Evolutionary conservation across 2,888 invertebrate genomes (phyloP), one percentile per base, ranked within the genome.

Genomic region (Eupithecia subfuscata): DNA sequence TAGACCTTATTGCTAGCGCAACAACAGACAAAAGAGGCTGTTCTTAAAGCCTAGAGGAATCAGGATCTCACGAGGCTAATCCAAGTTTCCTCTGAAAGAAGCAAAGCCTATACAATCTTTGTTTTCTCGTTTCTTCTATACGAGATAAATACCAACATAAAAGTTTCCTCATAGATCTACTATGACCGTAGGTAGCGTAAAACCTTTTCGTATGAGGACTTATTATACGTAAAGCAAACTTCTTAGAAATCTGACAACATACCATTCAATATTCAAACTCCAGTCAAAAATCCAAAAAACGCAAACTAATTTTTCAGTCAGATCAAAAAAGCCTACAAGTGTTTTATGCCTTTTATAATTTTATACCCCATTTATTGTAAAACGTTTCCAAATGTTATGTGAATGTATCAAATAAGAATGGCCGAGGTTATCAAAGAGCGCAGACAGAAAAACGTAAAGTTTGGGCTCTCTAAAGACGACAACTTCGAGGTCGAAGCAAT

Each of bases 401-500:
- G 71, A 74, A 69, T 65, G 68, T 34, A 74, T 76, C 72, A 78
- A 78, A 74, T 76, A 71, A 78, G 77, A 65, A 91, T 92, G 91
- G 86, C 86, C 60, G 77, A 81, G 40, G 68, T 68, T 37, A 71
- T 80, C 0, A 89, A 89, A 75, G 91, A 91, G 82, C 87, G 91
- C 73, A 88, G 87, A 69, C 88, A 89, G 80, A 93, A 90, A 72
- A 91, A 90, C 73, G 92, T 90, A 5, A 93, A 88, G 77, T 93
- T 93, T 56, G 93, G 92, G 1, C 56, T 93, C 9, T 91, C 91
- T 0, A 93, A 92, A 71, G 94, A 94, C 70, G 93, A 92, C 69
- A 88, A 84, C 64, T 90, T 83, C 22, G 88, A 89, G 2, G 84
- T 88, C 74, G 91, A 89, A 72, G 82, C 79, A 2, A 77, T 80